Base-by-base conservation (phyloP, 1,140 invertebrate genomes). In the Aleiodes sp. region DNA sequence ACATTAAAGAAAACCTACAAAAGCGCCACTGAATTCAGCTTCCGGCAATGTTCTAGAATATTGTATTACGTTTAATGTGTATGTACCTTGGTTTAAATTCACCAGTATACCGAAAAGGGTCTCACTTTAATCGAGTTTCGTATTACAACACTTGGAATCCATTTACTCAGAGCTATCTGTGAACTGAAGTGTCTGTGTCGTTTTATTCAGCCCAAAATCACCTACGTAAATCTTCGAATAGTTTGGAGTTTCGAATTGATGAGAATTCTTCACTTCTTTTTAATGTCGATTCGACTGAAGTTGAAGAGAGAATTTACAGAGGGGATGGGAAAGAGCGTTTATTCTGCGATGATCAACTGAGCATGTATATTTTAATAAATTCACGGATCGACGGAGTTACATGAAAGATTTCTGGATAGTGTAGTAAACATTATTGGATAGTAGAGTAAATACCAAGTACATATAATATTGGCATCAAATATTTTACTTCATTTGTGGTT, bases 111-210 rank as follows among this genome's bases (percentile, higher is more conserved):
- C 29, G 31, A 12, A 31, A 31, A 31, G 59, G 59, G 1, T 28
- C 31, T 43, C n/a, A 43, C 39, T 28, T 26, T 61, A 31, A 63
- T 63, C 60, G 60, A 63, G 60, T 35, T 21, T 63, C 21, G 31
- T 39, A 39, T 63, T 63, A 39, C 60, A 63, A 35, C 35, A 39
- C 31, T 37, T 63, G 60, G 60, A n/a, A 63, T 63, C 60, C 60
- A 39, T 39, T 63, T 63, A 63, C 60, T 24, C 21, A 19, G 10
- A 14, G 28, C 4, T 26, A 39, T 26, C 60, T 39, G n/a, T 63
- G 9, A 4, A 43, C 46, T 24, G 10, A 14, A 37, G 35, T 63
- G 33, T 35, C 33, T 21, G 35, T 19, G 19, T 63, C 35, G 31
- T 37, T 39, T 63, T 63, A n/a, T n/a, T n/a, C n/a, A n/a, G n/a